Conservation (phyloP, 2,888 invertebrate species). For the Gonocerus acuteangulatus region DNA sequence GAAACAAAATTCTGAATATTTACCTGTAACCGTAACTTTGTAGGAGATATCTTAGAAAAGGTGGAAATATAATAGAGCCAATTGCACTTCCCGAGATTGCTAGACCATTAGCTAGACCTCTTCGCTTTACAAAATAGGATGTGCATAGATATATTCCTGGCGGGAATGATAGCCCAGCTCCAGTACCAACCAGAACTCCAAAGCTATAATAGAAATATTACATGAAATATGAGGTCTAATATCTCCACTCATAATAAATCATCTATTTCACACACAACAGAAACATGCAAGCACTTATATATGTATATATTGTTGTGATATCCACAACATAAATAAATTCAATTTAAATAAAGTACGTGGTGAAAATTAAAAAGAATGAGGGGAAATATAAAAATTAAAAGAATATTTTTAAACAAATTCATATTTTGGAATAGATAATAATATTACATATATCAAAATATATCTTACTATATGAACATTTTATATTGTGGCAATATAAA, state of each 20-base stretch:
- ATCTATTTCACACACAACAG: neutral
- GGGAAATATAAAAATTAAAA: too few species aligned
- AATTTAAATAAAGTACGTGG: too few species aligned
- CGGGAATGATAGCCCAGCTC: constrained; percentile 78
- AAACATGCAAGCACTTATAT: neutral
- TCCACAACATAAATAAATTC: too few species aligned
- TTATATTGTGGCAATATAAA: too few species aligned
- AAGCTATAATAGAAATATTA: constrained; percentile 48
- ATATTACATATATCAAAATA: too few species aligned
- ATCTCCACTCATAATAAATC: neutral
- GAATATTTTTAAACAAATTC: too few species aligned
- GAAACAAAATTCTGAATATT: neutral
- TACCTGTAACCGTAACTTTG: constrained; percentile 69
- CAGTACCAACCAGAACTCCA: constrained; percentile 72
- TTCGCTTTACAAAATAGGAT: constrained; percentile 68
- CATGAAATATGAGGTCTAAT: neutral
- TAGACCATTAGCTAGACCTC: constrained; percentile 78
- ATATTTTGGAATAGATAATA: too few species aligned
- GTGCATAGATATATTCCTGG: constrained; percentile 85
- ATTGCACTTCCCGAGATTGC: constrained; percentile 83
- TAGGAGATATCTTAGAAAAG: constrained; percentile 61
- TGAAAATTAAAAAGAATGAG: too few species aligned
- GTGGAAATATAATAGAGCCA: constrained; percentile 77
- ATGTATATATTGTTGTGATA: neutral
- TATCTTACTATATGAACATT: too few species aligned